Base-by-base conservation (phyloP, 2,888 invertebrate genomes). In the Galeopsomyia nigrocyanea region DNA sequence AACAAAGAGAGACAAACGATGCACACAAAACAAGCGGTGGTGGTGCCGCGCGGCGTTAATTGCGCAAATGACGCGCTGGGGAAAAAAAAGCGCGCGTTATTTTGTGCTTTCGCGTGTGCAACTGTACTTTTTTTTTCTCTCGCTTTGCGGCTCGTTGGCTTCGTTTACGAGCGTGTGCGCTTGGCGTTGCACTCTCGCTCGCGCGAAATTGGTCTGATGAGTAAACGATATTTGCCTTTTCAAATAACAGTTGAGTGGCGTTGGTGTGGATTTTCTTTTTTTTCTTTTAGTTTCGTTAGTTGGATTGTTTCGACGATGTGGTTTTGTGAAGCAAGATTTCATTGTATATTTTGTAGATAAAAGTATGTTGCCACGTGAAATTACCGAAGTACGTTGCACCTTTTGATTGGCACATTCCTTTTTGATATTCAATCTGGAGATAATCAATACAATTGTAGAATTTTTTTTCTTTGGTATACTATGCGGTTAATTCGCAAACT, bases 11-110 rank as follows among this genome's bases (percentile, higher is more conserved):
- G 26, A 26, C 5, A 26, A 31, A 31, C 31, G 7, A 31, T 31
- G 39, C 7, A 3, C 13, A 39, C 7, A 39, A 39, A 39, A 46
- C 60, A 53, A 46, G 68, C 46, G 22, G 50, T 22, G 39, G n/a
- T 17, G 6, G n/a, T 16, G 16, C 3, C 5, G 16, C 62, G 66
- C 61, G 60, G 64, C 66, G 66, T 71, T 65, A 66, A 61, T 71
- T 71, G 71, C 66, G 62, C 61, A 61, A 51, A 21, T 22, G 10
- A 55, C 55, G 21, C 55, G 22, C 22, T 21, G 55, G 21, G 26
- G 16, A 56, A 26, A 56, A 19, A 56, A 26, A 56, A 19, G 21
- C 22, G 55, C 21, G 19, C 19, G 22, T 21, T 39, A 39, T 10
- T 39, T 39, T 39, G 5, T 19, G 22, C 22, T 21, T 22, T 21